Evolutionary conservation across 1,140 invertebrate species (phyloP), one percentile per base, ranked within the genome.

Genomic region (Littorina saxatilis): DNA sequence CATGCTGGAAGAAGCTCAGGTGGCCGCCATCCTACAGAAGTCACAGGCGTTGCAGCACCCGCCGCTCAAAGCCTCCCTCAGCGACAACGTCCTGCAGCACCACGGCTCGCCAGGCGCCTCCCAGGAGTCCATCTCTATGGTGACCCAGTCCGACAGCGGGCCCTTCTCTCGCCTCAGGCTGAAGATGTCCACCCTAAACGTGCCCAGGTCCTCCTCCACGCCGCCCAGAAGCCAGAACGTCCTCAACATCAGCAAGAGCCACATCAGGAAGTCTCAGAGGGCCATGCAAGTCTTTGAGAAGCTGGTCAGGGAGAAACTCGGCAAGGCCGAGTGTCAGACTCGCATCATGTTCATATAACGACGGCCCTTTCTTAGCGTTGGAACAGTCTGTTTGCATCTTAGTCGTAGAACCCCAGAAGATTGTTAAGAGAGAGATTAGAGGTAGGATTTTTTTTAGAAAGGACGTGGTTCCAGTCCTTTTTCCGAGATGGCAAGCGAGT

Each of bases 291-390:
- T 83, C 15, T 86, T 86, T 72, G 85, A 86, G 55, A 37, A 80
- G 50, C 81, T 86, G 17, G 58, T 80, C 5, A 68, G 77, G 32
- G 78, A 84, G 20, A 84, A 86, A 73, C 66, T 84, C 7, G 63
- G 43, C 52, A 63, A 50, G 17, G 37, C 61, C 52, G 85, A 86
- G 50, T 84, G 85, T 63, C 37, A 83, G 63, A 72, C 85, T n/a
- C 50, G 70, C 15, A 82, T 86, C 40, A 83, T 86, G 20, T 86
- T 86, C 77, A 86, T 86, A 39, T 86, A 70, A 86, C 39, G 35
- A 68, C 1, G 20, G 13, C n/a, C 32, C 29, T 75, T 29, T 75
- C 29, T 43, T 5, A 4, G 17, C 43, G 11, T 3, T 75, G 43
- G 29, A 39, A 50, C 15, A 40, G 43, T 47, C 43, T 47, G 43